phyloP scores from a whole-genome alignment of 2,888 invertebrate genomes.

The Ophonus ardosiacus region DNA sequence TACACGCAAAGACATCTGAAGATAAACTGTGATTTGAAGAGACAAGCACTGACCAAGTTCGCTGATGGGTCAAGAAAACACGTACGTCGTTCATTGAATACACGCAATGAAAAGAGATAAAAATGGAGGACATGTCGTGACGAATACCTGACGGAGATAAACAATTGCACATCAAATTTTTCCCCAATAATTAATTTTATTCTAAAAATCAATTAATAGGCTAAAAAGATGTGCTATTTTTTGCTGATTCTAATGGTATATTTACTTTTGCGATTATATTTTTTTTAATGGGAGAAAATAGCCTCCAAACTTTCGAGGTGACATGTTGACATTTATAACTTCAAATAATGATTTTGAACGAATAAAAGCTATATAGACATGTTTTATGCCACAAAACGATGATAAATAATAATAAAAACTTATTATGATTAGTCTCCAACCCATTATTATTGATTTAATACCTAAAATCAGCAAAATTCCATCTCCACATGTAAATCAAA shows the following conservation, averaged over 20 bases:
- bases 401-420: background rate
- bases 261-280: background rate
- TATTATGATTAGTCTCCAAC: background rate
- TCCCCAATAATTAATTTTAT: background rate
- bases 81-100: background rate
- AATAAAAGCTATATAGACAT: background rate
- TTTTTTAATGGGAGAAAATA: background rate
- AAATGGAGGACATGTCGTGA: background rate
- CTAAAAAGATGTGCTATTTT: background rate
- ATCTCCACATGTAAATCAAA: background rate
- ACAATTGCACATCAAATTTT: background rate
- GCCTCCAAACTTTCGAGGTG: background rate
- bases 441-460: background rate
- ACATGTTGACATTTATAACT: background rate
- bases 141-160: background rate
- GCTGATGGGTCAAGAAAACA: too few species aligned
- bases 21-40: too few species aligned
- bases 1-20: too few species aligned
- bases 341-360: background rate
- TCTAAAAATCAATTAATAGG: background rate
- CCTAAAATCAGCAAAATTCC: background rate
- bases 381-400: background rate
- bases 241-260: background rate
- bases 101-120: background rate
- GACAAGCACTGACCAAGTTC: too few species aligned